These are phyloP conservation scores for Patiria miniata DNA, from an alignment of 35 echinoderm and acorn worm species.

Conservation along the genomic window DNA sequence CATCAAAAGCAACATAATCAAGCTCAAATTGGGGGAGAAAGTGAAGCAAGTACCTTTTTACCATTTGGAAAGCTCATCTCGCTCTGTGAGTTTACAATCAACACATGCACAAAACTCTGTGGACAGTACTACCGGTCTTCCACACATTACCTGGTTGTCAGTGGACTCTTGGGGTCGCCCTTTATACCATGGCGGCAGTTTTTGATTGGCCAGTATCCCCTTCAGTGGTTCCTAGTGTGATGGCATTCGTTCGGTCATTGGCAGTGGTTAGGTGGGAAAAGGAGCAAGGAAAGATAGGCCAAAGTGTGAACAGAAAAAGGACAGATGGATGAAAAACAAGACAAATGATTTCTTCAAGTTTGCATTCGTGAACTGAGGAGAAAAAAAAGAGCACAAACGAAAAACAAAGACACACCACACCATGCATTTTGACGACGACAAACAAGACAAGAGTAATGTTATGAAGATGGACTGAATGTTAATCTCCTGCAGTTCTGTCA, in stretches of 20 bases:
- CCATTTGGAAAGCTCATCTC: no score
- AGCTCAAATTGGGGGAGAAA: no score
- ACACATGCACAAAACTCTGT: slow-evolving; percentile 7
- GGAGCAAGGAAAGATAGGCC: not conserved
- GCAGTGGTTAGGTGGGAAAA: slow-evolving; percentile 15
- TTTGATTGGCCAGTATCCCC: slow-evolving; percentile 17
- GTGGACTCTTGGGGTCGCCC: not conserved
- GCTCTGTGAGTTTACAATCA: no score
- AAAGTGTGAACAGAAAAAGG: not conserved
- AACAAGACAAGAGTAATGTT: no score
- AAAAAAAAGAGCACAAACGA: not conserved
- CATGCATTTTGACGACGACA: no score
- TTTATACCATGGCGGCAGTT: slow-evolving; percentile 3
- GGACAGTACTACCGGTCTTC: not conserved
- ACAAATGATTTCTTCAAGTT: not conserved
- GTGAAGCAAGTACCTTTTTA: no score
- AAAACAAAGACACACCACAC: no score
- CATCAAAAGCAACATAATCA: no score
- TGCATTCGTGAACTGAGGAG: not conserved
- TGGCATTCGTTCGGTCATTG: slow-evolving; percentile 6
- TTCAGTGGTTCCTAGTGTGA: slow-evolving; percentile 13
- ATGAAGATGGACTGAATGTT: no score
- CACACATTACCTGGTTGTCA: not conserved
- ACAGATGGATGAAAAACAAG: slow-evolving; percentile 5
- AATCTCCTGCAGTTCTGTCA: no score